Conservation (phyloP, 2,888 invertebrate species). For the Diarsia mendica region DNA sequence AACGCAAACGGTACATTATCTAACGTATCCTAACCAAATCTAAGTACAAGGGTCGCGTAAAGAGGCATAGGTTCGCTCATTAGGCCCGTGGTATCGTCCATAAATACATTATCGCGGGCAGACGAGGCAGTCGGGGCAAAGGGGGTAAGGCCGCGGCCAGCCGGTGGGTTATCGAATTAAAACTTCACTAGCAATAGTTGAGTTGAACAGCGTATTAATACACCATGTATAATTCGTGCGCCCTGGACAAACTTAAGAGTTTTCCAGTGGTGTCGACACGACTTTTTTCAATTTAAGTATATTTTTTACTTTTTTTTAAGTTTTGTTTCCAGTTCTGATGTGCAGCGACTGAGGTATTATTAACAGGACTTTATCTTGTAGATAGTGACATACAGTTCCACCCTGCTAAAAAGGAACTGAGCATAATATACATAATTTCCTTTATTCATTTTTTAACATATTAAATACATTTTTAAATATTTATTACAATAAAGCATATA, state of each 20-base stretch:
- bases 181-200: constrained; percentile 90
- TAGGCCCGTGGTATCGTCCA: constrained; percentile 89
- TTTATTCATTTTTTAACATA: too few species aligned
- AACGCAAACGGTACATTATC: constrained; percentile 62
- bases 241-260: constrained; percentile 83
- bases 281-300: background rate
- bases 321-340: background rate
- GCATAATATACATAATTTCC: too few species aligned
- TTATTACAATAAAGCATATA: too few species aligned
- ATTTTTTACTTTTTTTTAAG: background rate
- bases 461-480: too few species aligned
- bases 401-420: too few species aligned
- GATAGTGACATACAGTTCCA: background rate
- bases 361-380: background rate
- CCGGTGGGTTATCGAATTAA: constrained; percentile 88
- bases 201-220: constrained; percentile 90
- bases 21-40: constrained; percentile 68
- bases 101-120: constrained; percentile 88
- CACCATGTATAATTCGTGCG: constrained; percentile 89
- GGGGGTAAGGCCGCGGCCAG: constrained; percentile 65
- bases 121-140: constrained; percentile 58
- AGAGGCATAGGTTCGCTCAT: constrained; percentile 88
- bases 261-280: constrained; percentile 72
- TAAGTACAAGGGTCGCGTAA: constrained; percentile 79
- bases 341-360: background rate